Base-by-base conservation (phyloP, 2,888 invertebrate genomes). In the Folsomia candida region DNA sequence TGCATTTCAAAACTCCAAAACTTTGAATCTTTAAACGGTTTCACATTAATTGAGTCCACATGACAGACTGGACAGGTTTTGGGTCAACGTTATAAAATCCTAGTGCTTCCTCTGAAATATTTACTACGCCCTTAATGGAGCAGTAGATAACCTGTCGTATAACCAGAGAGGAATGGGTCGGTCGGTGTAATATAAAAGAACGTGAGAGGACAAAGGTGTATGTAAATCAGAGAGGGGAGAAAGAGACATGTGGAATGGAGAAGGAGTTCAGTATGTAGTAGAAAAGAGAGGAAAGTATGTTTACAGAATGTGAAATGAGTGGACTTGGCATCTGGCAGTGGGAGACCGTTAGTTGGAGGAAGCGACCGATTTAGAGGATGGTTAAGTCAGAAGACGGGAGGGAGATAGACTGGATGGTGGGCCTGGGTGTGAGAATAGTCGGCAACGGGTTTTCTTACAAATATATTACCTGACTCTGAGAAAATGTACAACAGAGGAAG, bases 251-350 rank as follows among this genome's bases (percentile, higher is more conserved):
- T 9, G 26, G 59, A 59, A 59, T 20, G 59, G 27, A 20, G 57
- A 20, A 20, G 4, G 57, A 22, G 57, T 47, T 29, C 47, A 29
- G 24, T 11, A 20, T 61, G 26, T 20, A 63, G 26, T 25, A 63
- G 63, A 63, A 28, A 51, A 47, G 47, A 62, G 58, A 60, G 26
- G 68, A 62, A 74, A 68, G 59, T 66, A 54, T 69, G 67, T 71
- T 63, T 68, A 66, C 67, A 73, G 75, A 73, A 74, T 72, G 70
- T 69, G 73, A 72, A 73, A 75, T 73, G 75, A 77, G 73, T 75
- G 75, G 74, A 77, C 77, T 77, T 77, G 77, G 77, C 77, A 75
- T 64, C 58, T 62, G 70, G 61, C 62, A 54, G 64, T 26, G n/a
- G 4, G 14, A 37, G 14, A 37, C 37, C 37, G 37, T 37, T 37